Evolutionary conservation across 2,113 vertebrate genomes (phyloP).

Genomic region (Tyto alba): DNA sequence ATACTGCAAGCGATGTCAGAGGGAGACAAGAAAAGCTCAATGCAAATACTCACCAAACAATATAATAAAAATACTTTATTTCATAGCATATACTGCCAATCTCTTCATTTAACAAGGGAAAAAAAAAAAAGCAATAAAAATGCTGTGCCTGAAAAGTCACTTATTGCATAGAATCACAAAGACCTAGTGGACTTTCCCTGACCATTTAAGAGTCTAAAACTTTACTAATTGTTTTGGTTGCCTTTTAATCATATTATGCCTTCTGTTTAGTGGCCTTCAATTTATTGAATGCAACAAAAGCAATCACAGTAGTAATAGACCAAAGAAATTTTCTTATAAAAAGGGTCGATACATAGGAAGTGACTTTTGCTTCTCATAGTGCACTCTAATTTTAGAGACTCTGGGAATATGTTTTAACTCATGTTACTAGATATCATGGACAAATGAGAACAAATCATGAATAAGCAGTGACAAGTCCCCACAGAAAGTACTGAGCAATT

Average conservation of each 20-base stretch:
- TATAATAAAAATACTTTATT: not conserved
- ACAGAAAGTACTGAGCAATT: not conserved
- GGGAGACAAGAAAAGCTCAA: not conserved
- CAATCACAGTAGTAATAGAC: not conserved
- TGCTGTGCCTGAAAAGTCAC: not conserved
- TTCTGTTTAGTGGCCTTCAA: not conserved
- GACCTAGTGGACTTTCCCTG: not conserved
- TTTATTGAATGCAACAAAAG: not conserved
- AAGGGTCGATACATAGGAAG: not conserved
- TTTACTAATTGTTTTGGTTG: not conserved
- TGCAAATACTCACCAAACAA: not conserved
- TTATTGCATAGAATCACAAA: not conserved
- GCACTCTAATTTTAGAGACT: not conserved
- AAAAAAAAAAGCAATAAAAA: not conserved
- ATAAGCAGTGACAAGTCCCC: not conserved
- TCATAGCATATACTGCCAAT: not conserved
- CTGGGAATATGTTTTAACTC: not conserved
- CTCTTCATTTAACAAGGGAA: not conserved
- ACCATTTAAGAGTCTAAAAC: not conserved
- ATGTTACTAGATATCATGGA: not conserved
- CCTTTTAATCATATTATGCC: not conserved
- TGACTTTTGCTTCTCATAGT: not conserved
- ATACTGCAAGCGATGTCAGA: not conserved
- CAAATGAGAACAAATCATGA: not conserved
- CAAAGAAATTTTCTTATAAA: not conserved